Base-by-base conservation (phyloP, 2,888 invertebrate genomes). In the Andrena minutula region DNA sequence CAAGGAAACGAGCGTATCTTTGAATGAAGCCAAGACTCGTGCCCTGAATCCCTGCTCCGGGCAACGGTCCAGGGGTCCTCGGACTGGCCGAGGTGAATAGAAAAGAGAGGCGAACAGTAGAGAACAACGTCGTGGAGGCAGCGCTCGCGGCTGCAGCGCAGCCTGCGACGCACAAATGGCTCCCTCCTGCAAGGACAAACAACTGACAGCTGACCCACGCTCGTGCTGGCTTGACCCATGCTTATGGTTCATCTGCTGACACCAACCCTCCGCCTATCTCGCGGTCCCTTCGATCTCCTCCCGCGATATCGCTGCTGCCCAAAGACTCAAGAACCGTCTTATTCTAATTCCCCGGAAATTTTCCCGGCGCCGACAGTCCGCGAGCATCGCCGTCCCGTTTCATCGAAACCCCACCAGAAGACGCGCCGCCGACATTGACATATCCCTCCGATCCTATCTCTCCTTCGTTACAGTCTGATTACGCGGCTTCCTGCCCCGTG, bases 141-240 rank as follows among this genome's bases (percentile, higher is more conserved):
- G 87, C 77, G 86, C 88, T 64, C 79, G 88, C 89, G 85, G 87
- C 85, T 87, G 88, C 87, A 88, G 76, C 85, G 88, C 91, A 91
- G 91, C 86, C 91, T 91, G 91, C 91, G 85, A 79, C 84, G 87
- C 85, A 88, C 90, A 90, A 91, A 92, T 88, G 90, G 83, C 79
- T 71, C 75, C 85, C 88, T 84, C 85, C 88, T 83, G 41, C 77
- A 77, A 91, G 91, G 92, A 92, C 93, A 93, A 93, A 93, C 92
- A 93, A 91, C 92, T 90, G 92, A 92, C 93, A 93, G 93, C 93
- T 93, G 93, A 93, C 93, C 93, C 92, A 91, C 91, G 91, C 90
- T 91, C 92, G 92, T 91, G 92, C 91, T 85, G 86, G 89, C 90
- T 91, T 93, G 93, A 93, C 93, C 93, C 90, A 90, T 89, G 92